phyloP scores from a whole-genome alignment of 2,113 vertebrate genomes.

The Xiphorhynchus elegans region DNA sequence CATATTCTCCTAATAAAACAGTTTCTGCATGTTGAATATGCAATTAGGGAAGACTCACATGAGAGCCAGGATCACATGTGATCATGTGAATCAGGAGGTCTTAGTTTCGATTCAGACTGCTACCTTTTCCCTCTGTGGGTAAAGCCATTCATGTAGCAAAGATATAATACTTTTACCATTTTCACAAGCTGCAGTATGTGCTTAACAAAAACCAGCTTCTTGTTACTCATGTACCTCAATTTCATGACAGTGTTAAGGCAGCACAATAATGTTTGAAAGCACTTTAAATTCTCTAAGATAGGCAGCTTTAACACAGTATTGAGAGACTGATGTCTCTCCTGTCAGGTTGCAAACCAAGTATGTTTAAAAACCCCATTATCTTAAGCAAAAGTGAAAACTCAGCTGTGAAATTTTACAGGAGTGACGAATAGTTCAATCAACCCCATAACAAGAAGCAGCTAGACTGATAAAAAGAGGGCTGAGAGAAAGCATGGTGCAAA shows the following conservation, averaged over 20 bases:
- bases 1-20: neutral
- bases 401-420: neutral
- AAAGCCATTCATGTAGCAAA: neutral
- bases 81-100: neutral
- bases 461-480: neutral
- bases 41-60: neutral
- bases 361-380: neutral
- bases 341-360: neutral
- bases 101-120: neutral
- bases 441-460: neutral
- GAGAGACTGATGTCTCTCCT: rapidly evolving
- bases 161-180: neutral
- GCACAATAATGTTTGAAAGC: neutral
- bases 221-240: neutral
- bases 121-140: neutral
- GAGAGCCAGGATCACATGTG: neutral
- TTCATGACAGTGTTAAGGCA: neutral
- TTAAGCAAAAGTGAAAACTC: neutral
- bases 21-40: neutral
- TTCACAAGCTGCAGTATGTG: neutral
- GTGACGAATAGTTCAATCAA: neutral
- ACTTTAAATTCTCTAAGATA: neutral
- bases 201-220: neutral
- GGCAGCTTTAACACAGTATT: neutral
- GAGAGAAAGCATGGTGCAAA: neutral